Evolutionary conservation across 2,113 vertebrate genomes (phyloP), one percentile per base, ranked within the genome.

Genomic region (Peromyscus californicus): DNA sequence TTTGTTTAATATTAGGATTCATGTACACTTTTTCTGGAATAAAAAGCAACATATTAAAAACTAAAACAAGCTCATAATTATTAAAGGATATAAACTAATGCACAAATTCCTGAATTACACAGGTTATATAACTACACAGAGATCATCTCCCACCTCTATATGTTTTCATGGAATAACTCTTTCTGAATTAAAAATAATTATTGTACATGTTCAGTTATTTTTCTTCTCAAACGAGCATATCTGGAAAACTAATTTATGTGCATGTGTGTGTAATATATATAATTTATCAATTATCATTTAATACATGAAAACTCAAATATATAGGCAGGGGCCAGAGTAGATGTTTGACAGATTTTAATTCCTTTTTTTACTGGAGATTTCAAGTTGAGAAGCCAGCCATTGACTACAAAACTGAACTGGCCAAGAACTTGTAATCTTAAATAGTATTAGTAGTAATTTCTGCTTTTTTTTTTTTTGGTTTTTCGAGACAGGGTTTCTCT

Each of bases 291-390:
- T 80, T 96, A 72, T 85, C 24, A 7, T 19, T 91, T 59, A 59
- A 79, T 57, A 82, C 17, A 61, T 15, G 29, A 79, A 94, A 87
- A 74, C 78, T 69, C 16, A 93, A 94, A 91, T 61, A 39, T 21
- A 57, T 3, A 48, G 24, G 45, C 57, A 93, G 75, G 91, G 63
- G 29, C 22, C 78, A 33, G 16, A 89, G 39, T 75, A 90, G 42
- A 94, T 84, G 1, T 61, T 10, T 80, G 11, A 89, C 26, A 78
- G 69, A 79, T 85, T 90, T 72, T 92, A 89, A 90, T 79, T 91
- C 59, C 5, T 67, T 93, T 95, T 95, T 70, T 82, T 84, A 82
- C 45, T 22, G 72, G 3, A 29, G 7, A 65, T 24, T 57, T 22
- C 21, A 78, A 84, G n/a, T 9, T 88, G 70, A 70, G 51, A 96